These are phyloP conservation scores for Salticus scenicus DNA, from an alignment of 2,888 invertebrate species.

Conservation along the genomic window DNA sequence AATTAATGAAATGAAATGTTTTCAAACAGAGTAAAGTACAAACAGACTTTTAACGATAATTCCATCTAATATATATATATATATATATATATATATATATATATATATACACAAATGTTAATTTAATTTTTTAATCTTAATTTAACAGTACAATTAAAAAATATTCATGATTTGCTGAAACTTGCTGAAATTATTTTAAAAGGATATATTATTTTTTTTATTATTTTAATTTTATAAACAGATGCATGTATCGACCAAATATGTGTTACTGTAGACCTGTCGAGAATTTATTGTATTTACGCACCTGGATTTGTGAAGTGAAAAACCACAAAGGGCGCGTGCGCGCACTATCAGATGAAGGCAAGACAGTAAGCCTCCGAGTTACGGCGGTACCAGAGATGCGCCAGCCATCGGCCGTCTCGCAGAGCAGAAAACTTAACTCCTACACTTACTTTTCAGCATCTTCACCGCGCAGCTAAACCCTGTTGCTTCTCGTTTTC, in stretches of 20 bases:
- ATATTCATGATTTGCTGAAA: too few relatives aligned
- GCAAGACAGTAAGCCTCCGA: background rate
- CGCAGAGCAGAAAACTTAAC: background rate
- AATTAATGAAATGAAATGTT: too few relatives aligned
- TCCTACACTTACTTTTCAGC: background rate
- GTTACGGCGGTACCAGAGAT: background rate
- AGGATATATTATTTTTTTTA: too few relatives aligned
- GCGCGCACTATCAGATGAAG: background rate
- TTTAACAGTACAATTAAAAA: too few relatives aligned
- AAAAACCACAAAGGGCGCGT: background rate
- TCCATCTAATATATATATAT: slow-evolving; percentile 3
- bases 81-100: background rate
- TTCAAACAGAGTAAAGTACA: too few relatives aligned
- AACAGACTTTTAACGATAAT: too few relatives aligned
- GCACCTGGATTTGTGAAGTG: slow-evolving; percentile 5
- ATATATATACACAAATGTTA: background rate
- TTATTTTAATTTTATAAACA: too few relatives aligned
- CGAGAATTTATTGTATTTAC: background rate
- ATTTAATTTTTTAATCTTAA: too few relatives aligned
- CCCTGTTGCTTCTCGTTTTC: background rate
- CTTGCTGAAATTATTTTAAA: too few relatives aligned
- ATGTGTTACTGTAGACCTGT: background rate
- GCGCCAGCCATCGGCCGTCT: background rate
- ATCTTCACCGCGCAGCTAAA: background rate
- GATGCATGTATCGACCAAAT: too few relatives aligned